A percentile compares a stretch with the other conserved stretches of the same genome.
These are phyloP conservation scores for Heloderma charlesbogerti DNA, from an alignment of 2,113 vertebrate species.

Conservation along the genomic window DNA sequence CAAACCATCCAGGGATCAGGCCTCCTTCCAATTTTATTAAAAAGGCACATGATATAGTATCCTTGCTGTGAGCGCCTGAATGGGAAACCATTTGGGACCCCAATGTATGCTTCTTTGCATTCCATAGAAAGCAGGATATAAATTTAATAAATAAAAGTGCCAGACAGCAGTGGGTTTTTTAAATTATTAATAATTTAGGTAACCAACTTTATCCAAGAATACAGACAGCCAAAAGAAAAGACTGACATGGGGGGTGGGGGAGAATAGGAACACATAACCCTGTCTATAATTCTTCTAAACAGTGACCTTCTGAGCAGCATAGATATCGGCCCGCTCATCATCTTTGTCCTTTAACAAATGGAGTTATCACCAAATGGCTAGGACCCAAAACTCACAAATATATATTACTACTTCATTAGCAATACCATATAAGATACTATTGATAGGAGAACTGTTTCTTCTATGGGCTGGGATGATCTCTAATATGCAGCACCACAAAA, in stretches of 20 bases:
- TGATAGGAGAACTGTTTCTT: constrained; percentile 45
- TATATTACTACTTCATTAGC: neutral
- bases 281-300: neutral
- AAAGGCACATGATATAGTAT: neutral
- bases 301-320: neutral
- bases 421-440: neutral
- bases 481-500: constrained; percentile 38
- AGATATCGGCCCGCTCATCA: neutral
- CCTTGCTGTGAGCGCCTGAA: neutral
- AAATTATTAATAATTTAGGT: neutral
- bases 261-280: neutral
- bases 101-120: no score
- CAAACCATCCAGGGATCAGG: neutral
- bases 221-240: neutral
- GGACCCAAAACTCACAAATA: constrained; percentile 24
- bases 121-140: neutral
- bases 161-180: neutral
- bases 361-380: constrained; percentile 20
- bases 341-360: constrained; percentile 11
- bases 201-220: neutral
- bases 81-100: neutral
- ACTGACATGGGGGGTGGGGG: neutral
- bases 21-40: neutral
- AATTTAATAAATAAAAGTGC: neutral
- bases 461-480: neutral